These are phyloP conservation scores for Drosophila tristis DNA, from an alignment of 1,140 invertebrate species.

Conservation along the genomic window DNA sequence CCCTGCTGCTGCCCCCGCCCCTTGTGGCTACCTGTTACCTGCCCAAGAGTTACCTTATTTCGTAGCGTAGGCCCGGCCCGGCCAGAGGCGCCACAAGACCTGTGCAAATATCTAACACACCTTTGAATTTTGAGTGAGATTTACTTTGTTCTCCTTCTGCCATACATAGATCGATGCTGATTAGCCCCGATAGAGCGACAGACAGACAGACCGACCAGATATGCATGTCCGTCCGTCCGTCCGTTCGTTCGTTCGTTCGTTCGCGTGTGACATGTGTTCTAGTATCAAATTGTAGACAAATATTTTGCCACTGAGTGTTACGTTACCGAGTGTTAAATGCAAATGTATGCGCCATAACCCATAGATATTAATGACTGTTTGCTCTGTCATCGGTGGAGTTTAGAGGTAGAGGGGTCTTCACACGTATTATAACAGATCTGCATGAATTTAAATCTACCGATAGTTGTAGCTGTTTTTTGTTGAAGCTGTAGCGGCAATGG, in stretches of 20 bases:
- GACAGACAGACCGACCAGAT: too few species aligned
- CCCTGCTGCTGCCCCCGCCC: constrained; percentile 25
- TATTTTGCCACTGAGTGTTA: constrained; percentile 61
- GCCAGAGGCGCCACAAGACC: constrained; percentile 67
- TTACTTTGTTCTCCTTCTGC: constrained; percentile 3
- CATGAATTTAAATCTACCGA: constrained; percentile 13
- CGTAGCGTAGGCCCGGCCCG: constrained; percentile 7
- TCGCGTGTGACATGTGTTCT: constrained; percentile 65
- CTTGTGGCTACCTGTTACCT: constrained; percentile 40
- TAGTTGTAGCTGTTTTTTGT: neutral
- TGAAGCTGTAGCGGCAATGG: too few species aligned
- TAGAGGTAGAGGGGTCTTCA: too few species aligned
- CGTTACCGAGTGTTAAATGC: constrained; percentile 59
- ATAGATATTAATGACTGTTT: too few species aligned
- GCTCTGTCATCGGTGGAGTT: too few species aligned
- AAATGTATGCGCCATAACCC: constrained; percentile 42
- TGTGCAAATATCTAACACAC: constrained; percentile 68
- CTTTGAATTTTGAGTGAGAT: constrained; percentile 8
- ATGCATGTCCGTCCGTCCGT: constrained; percentile 27
- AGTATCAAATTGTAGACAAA: constrained; percentile 64
- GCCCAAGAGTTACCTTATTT: constrained; percentile 18
- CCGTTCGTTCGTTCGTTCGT: constrained; percentile 36
- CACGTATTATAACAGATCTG: too few species aligned
- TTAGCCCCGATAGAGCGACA: constrained; percentile 30
- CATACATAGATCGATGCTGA: constrained; percentile 52